Percentiles rank a stretch among this genome's conserved stretches.
phyloP scores from a whole-genome alignment of 1,140 invertebrate genomes.

The Caenorhabditis latens region DNA sequence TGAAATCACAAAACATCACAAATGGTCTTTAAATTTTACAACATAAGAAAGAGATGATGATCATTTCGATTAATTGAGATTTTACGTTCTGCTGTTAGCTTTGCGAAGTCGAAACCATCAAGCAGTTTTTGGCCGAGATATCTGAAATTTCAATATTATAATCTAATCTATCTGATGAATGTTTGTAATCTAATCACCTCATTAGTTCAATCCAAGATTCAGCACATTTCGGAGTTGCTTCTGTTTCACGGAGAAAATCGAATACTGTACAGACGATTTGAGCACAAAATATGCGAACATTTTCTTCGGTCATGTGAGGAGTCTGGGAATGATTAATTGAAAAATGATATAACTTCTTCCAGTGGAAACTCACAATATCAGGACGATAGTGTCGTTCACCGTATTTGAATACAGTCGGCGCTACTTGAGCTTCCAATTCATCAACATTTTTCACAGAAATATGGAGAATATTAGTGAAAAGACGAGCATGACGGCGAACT shows the following conservation, averaged over 20 bases:
- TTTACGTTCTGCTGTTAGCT: constrained; percentile 51
- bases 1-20: constrained; percentile 39
- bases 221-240: constrained; percentile 62
- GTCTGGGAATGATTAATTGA: constrained; percentile 57
- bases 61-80: constrained; percentile 69
- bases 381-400: constrained; percentile 65
- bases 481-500: constrained; percentile 59
- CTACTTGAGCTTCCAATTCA: constrained; percentile 68
- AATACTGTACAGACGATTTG: constrained; percentile 68
- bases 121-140: constrained; percentile 66
- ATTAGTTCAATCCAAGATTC: constrained; percentile 69
- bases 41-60: constrained; percentile 67
- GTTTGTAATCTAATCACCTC: constrained; percentile 32
- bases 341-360: no score
- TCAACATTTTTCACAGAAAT: constrained; percentile 69
- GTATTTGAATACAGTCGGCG: constrained; percentile 67
- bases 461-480: constrained; percentile 68
- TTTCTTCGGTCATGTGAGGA: constrained; percentile 64
- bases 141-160: constrained; percentile 7
- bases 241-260: constrained; percentile 63
- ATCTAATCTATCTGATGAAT: not conserved
- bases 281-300: constrained; percentile 67
- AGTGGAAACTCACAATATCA: constrained; percentile 39
- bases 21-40: not conserved
- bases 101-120: constrained; percentile 69